A percentile compares a stretch with the other conserved stretches of the same genome.
Conservation (phyloP, 2,888 invertebrate genomes). For the Tenthredo mesomela region DNA sequence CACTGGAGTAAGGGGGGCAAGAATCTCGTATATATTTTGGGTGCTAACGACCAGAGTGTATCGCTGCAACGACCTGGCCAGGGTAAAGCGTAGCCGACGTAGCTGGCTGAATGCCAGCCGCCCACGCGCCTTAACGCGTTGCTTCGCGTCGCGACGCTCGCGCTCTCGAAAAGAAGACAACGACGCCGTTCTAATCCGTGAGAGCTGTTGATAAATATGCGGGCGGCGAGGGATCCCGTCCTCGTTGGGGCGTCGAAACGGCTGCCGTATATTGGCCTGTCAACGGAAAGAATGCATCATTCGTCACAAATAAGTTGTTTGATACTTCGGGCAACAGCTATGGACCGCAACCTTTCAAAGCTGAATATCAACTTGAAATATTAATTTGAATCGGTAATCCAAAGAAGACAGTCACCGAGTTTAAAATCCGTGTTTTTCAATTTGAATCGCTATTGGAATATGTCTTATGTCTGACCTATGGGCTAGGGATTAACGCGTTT, state of each 20-base stretch:
- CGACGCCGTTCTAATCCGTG: conserved; percentile 64
- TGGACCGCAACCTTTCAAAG: conserved; percentile 49
- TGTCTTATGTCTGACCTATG: background rate
- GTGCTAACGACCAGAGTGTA: conserved; percentile 52
- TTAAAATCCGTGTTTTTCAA: background rate
- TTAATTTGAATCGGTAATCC: conserved; percentile 23
- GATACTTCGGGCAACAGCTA: conserved; percentile 34
- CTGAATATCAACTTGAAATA: conserved; percentile 37
- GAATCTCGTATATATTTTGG: conserved; percentile 53
- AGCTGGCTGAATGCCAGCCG: conserved; percentile 15
- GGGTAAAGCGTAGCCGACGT: conserved; percentile 58
- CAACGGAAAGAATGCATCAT: conserved; percentile 53
- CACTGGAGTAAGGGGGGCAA: background rate
- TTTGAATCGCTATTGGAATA: background rate
- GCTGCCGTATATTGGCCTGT: conserved; percentile 53
- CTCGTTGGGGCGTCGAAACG: conserved; percentile 50
- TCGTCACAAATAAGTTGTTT: conserved; percentile 42
- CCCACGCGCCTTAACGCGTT: conserved; percentile 29
- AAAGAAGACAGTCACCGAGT: background rate
- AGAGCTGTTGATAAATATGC: conserved; percentile 55
- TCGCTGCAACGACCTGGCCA: conserved; percentile 62
- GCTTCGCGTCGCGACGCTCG: conserved; percentile 47
- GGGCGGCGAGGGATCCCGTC: conserved; percentile 54
- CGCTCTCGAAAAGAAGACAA: conserved; percentile 49
- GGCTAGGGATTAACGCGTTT: conserved; percentile 17